Conservation (phyloP, 2,797 vertebrate species). For the Typhlichthys eigenmanni region DNA sequence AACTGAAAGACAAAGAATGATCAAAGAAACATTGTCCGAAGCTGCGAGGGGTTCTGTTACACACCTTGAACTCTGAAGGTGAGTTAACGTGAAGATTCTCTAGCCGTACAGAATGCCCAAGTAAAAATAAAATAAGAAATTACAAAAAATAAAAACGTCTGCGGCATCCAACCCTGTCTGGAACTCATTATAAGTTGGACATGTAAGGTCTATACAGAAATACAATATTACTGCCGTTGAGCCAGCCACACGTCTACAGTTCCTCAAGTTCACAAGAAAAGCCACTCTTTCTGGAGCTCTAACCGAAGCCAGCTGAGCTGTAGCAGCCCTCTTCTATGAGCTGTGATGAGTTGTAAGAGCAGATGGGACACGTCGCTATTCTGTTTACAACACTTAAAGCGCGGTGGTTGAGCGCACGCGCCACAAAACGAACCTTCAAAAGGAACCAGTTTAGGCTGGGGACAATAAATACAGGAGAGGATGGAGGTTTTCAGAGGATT, state of each 20-base stretch:
- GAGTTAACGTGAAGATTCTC: neutral
- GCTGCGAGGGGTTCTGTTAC: slow-evolving; percentile 5
- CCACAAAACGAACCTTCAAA: slow-evolving; percentile 31
- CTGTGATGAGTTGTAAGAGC: slow-evolving; percentile 25
- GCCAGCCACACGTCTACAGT: neutral
- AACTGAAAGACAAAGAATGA: neutral
- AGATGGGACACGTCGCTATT: slow-evolving; percentile 25
- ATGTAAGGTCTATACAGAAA: neutral
- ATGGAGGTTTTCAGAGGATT: slow-evolving; percentile 20
- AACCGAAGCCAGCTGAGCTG: slow-evolving; percentile 34
- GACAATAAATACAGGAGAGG: slow-evolving; percentile 22
- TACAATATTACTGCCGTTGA: neutral
- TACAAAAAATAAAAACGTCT: neutral
- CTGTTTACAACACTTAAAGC: slow-evolving; percentile 28
- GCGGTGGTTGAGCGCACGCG: slow-evolving; percentile 11
- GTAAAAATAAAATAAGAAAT: too few species aligned
- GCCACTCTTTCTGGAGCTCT: slow-evolving; percentile 3
- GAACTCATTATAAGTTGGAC: neutral
- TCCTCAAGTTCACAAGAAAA: slow-evolving; percentile 1
- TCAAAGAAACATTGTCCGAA: neutral
- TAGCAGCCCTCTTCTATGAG: slow-evolving; percentile 26
- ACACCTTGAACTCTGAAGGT: slow-evolving; percentile 26
- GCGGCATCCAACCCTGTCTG: slow-evolving; percentile 1
- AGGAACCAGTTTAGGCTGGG: neutral
- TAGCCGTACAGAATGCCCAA: neutral